phyloP scores from a whole-genome alignment of 1,140 invertebrate species.

The Drosophila dunni region DNA sequence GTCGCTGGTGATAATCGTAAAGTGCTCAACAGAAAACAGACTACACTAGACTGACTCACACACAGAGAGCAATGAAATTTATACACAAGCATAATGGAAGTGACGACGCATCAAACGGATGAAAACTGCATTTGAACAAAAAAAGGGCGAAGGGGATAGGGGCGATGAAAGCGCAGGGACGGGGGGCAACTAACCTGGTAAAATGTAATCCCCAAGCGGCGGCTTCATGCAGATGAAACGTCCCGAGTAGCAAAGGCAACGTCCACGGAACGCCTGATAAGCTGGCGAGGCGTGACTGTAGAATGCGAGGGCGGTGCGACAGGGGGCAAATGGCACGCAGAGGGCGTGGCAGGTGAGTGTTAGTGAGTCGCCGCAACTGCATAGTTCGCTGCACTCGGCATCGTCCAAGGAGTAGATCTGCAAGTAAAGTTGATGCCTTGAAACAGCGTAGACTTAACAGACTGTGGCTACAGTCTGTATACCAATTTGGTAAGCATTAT shows the following conservation, averaged over 20 bases:
- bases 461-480: background rate
- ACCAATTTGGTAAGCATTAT: constrained; percentile 34
- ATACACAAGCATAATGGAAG: constrained; percentile 38
- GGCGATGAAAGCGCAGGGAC: background rate
- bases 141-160: background rate
- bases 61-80: constrained; percentile 37
- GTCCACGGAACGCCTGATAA: constrained; percentile 94
- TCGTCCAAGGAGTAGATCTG: constrained; percentile 94
- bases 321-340: constrained; percentile 92
- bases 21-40: constrained; percentile 62
- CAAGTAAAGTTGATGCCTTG: constrained; percentile 28
- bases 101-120: constrained; percentile 41
- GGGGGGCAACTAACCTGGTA: constrained; percentile 75
- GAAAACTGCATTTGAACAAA: constrained; percentile 17
- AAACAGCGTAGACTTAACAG: constrained; percentile 13
- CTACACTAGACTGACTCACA: constrained; percentile 6
- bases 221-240: constrained; percentile 96
- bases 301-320: constrained; percentile 93
- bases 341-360: constrained; percentile 93
- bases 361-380: constrained; percentile 91
- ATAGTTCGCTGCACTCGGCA: constrained; percentile 92
- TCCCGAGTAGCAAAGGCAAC: constrained; percentile 95
- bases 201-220: constrained; percentile 88
- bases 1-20: constrained; percentile 66
- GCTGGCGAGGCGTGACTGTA: constrained; percentile 95